Conservation (phyloP, 1,140 invertebrate species). For the Pseudomyrmex pallidus region DNA sequence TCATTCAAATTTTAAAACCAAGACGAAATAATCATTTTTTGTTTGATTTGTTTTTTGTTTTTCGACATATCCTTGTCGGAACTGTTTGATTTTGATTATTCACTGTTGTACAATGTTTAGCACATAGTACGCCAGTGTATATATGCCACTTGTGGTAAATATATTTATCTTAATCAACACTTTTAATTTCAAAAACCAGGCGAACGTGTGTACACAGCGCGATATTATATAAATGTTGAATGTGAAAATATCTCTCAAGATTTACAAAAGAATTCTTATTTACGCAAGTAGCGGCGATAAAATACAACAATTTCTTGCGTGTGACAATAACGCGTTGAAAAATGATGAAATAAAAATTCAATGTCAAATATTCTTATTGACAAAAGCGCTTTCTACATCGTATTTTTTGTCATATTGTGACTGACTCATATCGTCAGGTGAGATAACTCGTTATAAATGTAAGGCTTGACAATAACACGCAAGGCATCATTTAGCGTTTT, state of each 20-base stretch:
- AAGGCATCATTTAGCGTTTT: conserved; percentile 6
- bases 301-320: not conserved
- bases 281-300: not conserved
- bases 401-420: conserved; percentile 43
- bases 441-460: conserved; percentile 47
- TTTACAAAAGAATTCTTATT: not conserved
- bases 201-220: too few species aligned
- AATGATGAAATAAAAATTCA: conserved; percentile 21
- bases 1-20: conserved; percentile 12
- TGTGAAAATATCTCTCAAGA: too few species aligned
- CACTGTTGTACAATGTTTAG: not conserved
- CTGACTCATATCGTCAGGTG: conserved; percentile 42
- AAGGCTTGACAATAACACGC: conserved; percentile 21
- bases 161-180: not conserved
- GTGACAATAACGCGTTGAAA: not conserved
- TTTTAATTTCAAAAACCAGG: too few species aligned
- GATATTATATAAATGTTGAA: too few species aligned
- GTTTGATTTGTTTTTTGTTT: not conserved
- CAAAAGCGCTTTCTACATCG: conserved; percentile 13
- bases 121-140: not conserved
- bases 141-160: not conserved
- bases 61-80: not conserved
- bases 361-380: conserved; percentile 38
- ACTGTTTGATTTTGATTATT: not conserved
- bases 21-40: not conserved